Conservation (phyloP, 2,888 invertebrate genomes). For the Hypsopygia costalis region DNA sequence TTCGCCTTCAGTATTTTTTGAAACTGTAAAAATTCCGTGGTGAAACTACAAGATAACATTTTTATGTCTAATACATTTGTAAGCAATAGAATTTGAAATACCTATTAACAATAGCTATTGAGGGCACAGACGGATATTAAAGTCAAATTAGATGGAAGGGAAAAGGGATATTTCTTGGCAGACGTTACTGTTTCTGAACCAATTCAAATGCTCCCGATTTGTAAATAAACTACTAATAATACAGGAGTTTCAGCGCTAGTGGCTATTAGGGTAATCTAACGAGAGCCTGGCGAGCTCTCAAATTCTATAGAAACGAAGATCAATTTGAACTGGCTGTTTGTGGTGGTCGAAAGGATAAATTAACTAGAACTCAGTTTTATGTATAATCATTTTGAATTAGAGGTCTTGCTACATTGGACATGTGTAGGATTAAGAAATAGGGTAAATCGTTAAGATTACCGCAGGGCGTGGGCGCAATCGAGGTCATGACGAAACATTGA, state of each 20-base stretch:
- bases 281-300: background rate
- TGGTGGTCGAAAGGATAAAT: background rate
- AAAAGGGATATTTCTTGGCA: conserved; percentile 43
- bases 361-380: background rate
- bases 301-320: background rate
- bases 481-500: conserved; percentile 70
- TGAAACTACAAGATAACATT: conserved; percentile 16
- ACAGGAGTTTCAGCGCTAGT: background rate
- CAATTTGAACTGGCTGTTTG: background rate
- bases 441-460: conserved; percentile 67
- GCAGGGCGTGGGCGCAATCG: conserved; percentile 64
- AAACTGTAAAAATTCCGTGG: background rate
- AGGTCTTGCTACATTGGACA: conserved; percentile 38
- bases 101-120: conserved; percentile 27
- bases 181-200: conserved; percentile 26
- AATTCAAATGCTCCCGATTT: conserved; percentile 14
- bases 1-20: too few species aligned
- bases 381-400: background rate
- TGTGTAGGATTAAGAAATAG: conserved; percentile 61
- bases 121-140: conserved; percentile 37
- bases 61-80: conserved; percentile 8
- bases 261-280: background rate
- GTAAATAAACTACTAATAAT: conserved; percentile 1
- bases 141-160: conserved; percentile 35
- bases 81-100: conserved; percentile 25